phyloP scores from a whole-genome alignment of 2,797 vertebrate genomes.

The Gadopsis marmoratus region DNA sequence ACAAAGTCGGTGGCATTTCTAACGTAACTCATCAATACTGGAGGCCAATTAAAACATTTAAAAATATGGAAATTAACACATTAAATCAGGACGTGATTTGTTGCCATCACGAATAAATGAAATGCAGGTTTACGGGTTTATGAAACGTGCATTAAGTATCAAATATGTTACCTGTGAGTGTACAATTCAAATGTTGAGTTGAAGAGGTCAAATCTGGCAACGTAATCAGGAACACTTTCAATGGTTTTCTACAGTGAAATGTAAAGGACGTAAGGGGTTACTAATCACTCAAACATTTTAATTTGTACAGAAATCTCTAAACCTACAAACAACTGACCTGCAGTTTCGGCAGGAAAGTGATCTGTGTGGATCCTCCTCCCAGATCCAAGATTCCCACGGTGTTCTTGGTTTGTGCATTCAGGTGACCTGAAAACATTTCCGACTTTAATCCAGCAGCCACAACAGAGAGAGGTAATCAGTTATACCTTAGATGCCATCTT shows the following conservation, averaged over 20 bases:
- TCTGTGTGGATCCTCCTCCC: constrained; percentile 98
- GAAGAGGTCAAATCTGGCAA: constrained; percentile 92
- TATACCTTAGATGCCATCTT: constrained; percentile 62
- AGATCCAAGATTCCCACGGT: constrained; percentile 96
- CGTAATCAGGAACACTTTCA: constrained; percentile 88
- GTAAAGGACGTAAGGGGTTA: not conserved
- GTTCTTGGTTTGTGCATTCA: constrained; percentile 82
- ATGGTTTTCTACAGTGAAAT: constrained; percentile 88
- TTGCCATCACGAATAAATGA: not conserved
- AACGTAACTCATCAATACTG: not conserved
- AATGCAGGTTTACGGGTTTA: not conserved
- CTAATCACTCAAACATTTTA: not conserved
- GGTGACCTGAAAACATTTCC: constrained; percentile 86
- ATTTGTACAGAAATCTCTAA: not conserved
- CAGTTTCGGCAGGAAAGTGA: constrained; percentile 93
- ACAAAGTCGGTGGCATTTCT: constrained; percentile 8
- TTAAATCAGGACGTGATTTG: not conserved
- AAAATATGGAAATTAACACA: not conserved
- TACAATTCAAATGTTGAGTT: constrained; percentile 93
- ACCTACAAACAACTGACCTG: constrained; percentile 83
- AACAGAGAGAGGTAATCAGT: constrained; percentile 50
- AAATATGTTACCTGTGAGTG: constrained; percentile 89
- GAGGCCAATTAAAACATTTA: not conserved
- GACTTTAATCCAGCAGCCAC: constrained; percentile 47
- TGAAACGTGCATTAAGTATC: not conserved